Percentiles rank a stretch among this genome's conserved stretches.
These are phyloP conservation scores for Mola mola DNA, from an alignment of 2,113 vertebrate species.

Conservation along the genomic window DNA sequence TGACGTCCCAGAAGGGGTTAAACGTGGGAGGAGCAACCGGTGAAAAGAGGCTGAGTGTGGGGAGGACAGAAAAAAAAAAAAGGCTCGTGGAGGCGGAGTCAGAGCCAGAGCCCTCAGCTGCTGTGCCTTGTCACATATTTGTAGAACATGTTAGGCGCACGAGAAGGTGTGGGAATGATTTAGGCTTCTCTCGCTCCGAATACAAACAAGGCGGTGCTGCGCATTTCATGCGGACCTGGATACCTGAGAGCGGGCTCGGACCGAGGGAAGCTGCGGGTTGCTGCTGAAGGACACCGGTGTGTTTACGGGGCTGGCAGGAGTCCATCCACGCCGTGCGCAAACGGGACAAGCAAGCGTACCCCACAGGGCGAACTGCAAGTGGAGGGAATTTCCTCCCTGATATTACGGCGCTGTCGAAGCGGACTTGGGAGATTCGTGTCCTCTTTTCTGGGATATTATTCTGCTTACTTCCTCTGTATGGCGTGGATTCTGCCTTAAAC, in stretches of 20 bases:
- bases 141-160: conserved; percentile 71
- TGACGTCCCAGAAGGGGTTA: conserved; percentile 73
- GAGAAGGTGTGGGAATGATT: conserved; percentile 62
- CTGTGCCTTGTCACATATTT: conserved; percentile 78
- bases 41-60: conserved; percentile 55
- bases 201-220: conserved; percentile 56
- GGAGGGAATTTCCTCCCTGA: conserved; percentile 45
- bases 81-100: conserved; percentile 67
- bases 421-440: conserved; percentile 36
- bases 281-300: conserved; percentile 37
- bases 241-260: conserved; percentile 18
- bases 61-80: conserved; percentile 3
- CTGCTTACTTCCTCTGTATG: conserved; percentile 4
- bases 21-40: conserved; percentile 63
- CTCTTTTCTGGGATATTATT: conserved; percentile 28
- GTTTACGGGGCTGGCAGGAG: conserved; percentile 48
- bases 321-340: conserved; percentile 44
- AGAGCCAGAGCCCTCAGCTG: conserved; percentile 76
- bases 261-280: conserved; percentile 16
- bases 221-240: conserved; percentile 26
- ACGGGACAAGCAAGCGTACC: conserved; percentile 66
- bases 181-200: conserved; percentile 35
- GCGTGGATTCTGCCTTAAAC: conserved; percentile 46
- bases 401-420: conserved; percentile 4
- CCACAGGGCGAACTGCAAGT: conserved; percentile 54